Conservation (phyloP, 2,113 vertebrate species). For the Pimephales promelas region DNA sequence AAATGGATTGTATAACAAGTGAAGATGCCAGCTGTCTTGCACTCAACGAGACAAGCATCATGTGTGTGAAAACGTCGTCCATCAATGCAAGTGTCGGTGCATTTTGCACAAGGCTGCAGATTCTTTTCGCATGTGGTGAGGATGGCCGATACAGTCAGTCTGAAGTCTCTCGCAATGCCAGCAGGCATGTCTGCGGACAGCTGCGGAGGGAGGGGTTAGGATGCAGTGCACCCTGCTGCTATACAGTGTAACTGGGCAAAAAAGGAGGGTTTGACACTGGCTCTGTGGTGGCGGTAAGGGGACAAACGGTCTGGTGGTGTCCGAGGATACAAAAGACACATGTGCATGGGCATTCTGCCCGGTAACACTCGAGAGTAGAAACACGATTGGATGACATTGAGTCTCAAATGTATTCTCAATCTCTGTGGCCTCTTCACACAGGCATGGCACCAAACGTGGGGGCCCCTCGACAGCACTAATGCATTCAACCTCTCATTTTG, state of each 20-base stretch:
- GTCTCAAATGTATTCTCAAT: conserved; percentile 30
- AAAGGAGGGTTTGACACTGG: background rate
- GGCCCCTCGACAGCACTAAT: conserved; percentile 6
- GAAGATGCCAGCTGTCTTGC: background rate
- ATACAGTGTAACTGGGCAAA: background rate
- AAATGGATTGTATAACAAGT: background rate
- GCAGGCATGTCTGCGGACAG: background rate
- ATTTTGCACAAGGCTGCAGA: conserved; percentile 1
- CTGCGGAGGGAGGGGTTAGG: background rate
- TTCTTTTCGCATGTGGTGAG: background rate
- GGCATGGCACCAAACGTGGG: background rate
- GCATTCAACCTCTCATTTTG: conserved; percentile 1
- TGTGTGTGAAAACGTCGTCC: background rate
- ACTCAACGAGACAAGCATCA: background rate
- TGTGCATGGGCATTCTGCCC: background rate
- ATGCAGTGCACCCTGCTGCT: conserved; percentile 4
- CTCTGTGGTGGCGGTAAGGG: background rate
- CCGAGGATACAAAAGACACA: background rate
- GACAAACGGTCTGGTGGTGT: background rate
- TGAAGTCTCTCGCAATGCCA: background rate
- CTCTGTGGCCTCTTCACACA: conserved; percentile 1
- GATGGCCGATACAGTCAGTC: conserved; percentile 4
- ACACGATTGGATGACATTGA: background rate
- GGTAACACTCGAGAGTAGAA: conserved; percentile 13
- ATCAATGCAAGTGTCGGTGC: conserved; percentile 2